Evolutionary conservation across 2,888 invertebrate species (phyloP).

Genomic region (Drosophila melanosoma): DNA sequence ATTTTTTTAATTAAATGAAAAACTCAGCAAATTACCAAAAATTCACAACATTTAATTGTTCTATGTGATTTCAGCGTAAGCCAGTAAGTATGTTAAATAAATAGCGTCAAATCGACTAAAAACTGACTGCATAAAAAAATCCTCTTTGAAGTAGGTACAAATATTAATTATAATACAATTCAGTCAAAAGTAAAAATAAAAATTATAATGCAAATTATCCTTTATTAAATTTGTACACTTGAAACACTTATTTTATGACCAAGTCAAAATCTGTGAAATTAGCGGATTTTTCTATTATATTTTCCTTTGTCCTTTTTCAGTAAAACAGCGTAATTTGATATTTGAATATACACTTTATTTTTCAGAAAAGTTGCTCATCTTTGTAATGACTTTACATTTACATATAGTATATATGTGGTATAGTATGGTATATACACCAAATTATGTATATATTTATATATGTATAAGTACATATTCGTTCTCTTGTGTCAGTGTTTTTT

Average conservation of each 20-base stretch:
- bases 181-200: too few species aligned
- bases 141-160: neutral
- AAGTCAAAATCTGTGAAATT: too few species aligned
- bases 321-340: slow-evolving; percentile 45
- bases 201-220: too few species aligned
- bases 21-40: slow-evolving; percentile 38
- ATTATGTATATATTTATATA: slow-evolving; percentile 32
- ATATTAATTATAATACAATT: neutral
- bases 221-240: too few species aligned
- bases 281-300: too few species aligned
- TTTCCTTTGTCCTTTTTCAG: too few species aligned
- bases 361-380: slow-evolving; percentile 76
- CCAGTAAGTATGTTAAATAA: neutral
- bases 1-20: slow-evolving; percentile 67
- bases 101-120: neutral
- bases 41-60: neutral
- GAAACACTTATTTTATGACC: too few species aligned
- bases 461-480: slow-evolving; percentile 47
- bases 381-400: slow-evolving; percentile 71
- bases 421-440: slow-evolving; percentile 2
- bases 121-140: neutral
- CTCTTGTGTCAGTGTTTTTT: slow-evolving; percentile 13
- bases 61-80: neutral
- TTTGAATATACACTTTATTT: slow-evolving; percentile 81
- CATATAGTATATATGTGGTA: slow-evolving; percentile 54